A percentile compares a stretch with the other conserved stretches of the same genome.
Conservation (phyloP, 1,140 invertebrate species). For the Charaxes varanes region DNA sequence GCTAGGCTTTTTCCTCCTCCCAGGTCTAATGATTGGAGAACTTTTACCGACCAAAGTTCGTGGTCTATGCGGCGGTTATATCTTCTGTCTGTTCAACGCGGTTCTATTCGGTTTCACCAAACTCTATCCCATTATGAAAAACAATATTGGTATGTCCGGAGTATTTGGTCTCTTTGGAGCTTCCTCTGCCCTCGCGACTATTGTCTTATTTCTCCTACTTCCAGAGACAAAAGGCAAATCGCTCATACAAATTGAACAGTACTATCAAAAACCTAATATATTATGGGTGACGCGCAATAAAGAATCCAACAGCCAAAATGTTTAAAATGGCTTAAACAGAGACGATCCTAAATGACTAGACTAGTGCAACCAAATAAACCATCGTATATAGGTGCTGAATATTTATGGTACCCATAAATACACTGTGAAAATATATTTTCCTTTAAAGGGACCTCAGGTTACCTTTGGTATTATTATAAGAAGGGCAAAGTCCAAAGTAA, state of each 20-base stretch:
- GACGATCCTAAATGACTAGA: too few relatives aligned
- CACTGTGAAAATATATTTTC: too few relatives aligned
- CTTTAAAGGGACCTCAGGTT: too few relatives aligned
- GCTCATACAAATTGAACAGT: conserved; percentile 86
- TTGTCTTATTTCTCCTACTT: conserved; percentile 82
- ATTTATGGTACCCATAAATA: too few relatives aligned
- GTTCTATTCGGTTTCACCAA: conserved; percentile 83
- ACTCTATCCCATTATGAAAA: conserved; percentile 78
- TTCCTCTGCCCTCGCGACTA: conserved; percentile 77
- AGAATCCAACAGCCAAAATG: conserved; percentile 25
- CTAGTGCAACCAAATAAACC: too few relatives aligned
- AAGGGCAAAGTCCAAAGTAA: too few relatives aligned
- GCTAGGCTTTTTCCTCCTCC: conserved; percentile 80
- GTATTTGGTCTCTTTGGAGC: conserved; percentile 82
- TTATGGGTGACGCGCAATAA: conserved; percentile 76
- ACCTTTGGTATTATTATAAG: too few relatives aligned
- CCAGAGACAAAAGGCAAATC: conserved; percentile 89
- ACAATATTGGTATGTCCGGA: conserved; percentile 75
- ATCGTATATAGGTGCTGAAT: too few relatives aligned
- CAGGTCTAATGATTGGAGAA: conserved; percentile 82
- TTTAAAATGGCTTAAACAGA: conserved; percentile 26
- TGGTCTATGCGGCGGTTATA: conserved; percentile 79
- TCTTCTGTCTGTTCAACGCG: conserved; percentile 81
- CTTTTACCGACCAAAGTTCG: conserved; percentile 80
- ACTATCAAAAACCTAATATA: conserved; percentile 80